phyloP scores from a whole-genome alignment of 2,888 invertebrate genomes.

The Thera britannica region DNA sequence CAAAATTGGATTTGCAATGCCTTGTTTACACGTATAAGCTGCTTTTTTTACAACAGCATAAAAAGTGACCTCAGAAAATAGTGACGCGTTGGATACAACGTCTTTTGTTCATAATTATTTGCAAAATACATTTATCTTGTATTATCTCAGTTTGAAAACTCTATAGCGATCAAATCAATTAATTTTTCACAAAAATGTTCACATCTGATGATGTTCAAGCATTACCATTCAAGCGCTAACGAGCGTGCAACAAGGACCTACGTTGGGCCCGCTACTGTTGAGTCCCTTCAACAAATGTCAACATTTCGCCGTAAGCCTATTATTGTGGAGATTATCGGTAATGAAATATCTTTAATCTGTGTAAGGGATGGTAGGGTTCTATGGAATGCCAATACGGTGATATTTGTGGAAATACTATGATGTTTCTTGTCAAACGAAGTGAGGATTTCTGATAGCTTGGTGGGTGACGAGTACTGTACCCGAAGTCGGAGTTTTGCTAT shows the following conservation, averaged over 20 bases:
- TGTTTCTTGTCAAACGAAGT: too few relatives aligned
- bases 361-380: slow-evolving; percentile 54
- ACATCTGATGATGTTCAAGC: slow-evolving; percentile 26
- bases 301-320: slow-evolving; percentile 72
- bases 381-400: slow-evolving; percentile 14
- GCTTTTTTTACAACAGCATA: too few relatives aligned
- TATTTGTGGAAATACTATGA: background rate
- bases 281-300: slow-evolving; percentile 71
- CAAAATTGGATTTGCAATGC: too few relatives aligned
- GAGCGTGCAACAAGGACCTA: slow-evolving; percentile 39
- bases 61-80: too few relatives aligned
- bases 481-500: too few relatives aligned
- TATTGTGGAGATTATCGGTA: slow-evolving; percentile 76
- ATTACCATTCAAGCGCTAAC: slow-evolving; percentile 31
- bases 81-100: too few relatives aligned
- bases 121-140: too few relatives aligned
- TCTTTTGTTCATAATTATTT: too few relatives aligned
- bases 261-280: slow-evolving; percentile 45
- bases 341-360: slow-evolving; percentile 84
- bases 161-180: slow-evolving; percentile 1
- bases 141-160: too few relatives aligned
- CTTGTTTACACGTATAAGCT: too few relatives aligned
- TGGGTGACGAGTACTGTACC: background rate
- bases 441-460: background rate
- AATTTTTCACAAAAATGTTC: slow-evolving; percentile 27